Percentiles rank a stretch among this genome's conserved stretches.
Evolutionary conservation across 2,797 vertebrate species (phyloP).

Genomic region (Coluber constrictor): DNA sequence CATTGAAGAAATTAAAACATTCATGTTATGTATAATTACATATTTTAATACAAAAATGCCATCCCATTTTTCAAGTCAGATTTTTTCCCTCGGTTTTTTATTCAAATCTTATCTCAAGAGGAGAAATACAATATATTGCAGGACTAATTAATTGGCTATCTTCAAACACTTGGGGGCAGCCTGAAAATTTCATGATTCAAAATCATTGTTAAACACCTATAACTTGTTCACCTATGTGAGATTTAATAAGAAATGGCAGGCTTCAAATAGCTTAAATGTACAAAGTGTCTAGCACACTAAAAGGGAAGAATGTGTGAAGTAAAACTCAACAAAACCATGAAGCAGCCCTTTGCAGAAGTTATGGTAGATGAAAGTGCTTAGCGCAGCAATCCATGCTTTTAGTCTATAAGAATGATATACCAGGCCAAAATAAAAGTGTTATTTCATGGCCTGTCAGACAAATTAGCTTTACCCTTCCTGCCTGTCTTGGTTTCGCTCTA

Average conservation of each 20-base stretch:
- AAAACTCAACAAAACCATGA: conserved; percentile 6
- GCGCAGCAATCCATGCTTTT: conserved; percentile 13
- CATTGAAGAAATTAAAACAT: not conserved
- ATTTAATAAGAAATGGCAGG: not conserved
- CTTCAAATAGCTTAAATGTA: not conserved
- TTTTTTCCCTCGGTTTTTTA: not conserved
- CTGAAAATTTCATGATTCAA: not conserved
- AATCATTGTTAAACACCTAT: not conserved
- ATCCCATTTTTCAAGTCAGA: not conserved
- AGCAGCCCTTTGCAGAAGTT: not conserved
- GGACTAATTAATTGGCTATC: not conserved
- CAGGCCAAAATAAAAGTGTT: conserved; percentile 34
- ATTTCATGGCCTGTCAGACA: conserved; percentile 37
- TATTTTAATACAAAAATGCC: not conserved
- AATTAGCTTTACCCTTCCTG: conserved; percentile 36
- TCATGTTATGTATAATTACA: not conserved
- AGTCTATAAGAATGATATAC: conserved; percentile 7
- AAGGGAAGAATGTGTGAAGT: not conserved
- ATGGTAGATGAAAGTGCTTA: conserved; percentile 14
- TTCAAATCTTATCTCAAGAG: not conserved
- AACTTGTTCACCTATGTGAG: not conserved
- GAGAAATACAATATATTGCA: not conserved
- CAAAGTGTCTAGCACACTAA: not conserved
- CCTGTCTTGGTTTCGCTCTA: conserved; percentile 16
- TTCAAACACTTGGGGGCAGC: not conserved